Percentiles rank a stretch among this genome's conserved stretches.
phyloP scores from a whole-genome alignment of 2,797 vertebrate genomes.

The Pseudotriccus pelzelni region DNA sequence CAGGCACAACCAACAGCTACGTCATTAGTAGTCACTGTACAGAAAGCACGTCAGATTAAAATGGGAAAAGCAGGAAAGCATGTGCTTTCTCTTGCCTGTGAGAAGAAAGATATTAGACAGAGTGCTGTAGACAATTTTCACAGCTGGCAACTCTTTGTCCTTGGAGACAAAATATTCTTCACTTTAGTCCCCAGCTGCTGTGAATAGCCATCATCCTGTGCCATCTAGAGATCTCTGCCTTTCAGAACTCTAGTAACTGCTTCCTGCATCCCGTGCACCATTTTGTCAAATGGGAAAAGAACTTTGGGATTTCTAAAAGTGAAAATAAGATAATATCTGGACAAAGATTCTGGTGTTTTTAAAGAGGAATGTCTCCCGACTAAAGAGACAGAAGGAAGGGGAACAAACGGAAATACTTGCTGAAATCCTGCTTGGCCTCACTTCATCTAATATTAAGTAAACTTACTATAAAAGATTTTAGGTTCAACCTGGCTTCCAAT shows the following conservation, averaged over 20 bases:
- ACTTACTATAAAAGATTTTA: constrained; percentile 47
- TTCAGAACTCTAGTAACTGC: not conserved
- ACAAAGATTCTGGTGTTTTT: not conserved
- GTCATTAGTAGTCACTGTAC: not conserved
- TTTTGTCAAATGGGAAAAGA: not conserved
- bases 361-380: not conserved
- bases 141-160: not conserved
- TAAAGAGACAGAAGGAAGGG: not conserved
- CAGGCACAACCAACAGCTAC: not conserved
- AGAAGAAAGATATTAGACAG: not conserved
- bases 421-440: constrained; percentile 31
- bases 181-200: not conserved
- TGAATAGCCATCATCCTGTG: not conserved
- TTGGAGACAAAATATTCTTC: not conserved
- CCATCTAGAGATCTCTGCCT: not conserved
- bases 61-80: not conserved
- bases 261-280: not conserved
- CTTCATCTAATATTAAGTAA: constrained; percentile 51
- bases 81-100: not conserved
- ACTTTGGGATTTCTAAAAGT: not conserved
- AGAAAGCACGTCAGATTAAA: not conserved
- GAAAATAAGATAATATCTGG: not conserved
- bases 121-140: not conserved
- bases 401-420: constrained; percentile 42
- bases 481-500: constrained; percentile 60